Evolutionary conservation across 2,113 vertebrate genomes (phyloP).

Genomic region (Spea bombifrons): DNA sequence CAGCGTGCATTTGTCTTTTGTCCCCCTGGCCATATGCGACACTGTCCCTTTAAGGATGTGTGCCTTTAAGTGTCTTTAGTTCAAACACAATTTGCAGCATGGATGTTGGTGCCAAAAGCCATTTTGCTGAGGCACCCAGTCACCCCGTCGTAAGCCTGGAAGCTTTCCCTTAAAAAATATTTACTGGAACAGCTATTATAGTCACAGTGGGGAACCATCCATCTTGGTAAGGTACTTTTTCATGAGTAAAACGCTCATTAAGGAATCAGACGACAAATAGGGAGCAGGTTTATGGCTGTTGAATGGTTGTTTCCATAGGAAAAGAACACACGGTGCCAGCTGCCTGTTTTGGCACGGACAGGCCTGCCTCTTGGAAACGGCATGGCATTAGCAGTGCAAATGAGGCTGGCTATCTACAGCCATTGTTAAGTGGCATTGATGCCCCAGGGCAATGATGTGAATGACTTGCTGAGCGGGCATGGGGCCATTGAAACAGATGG

Average conservation of each 20-base stretch:
- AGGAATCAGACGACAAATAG: slow-evolving; percentile 48
- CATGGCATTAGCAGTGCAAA: slow-evolving; percentile 48
- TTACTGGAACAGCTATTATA: slow-evolving; percentile 49
- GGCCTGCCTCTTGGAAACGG: slow-evolving; percentile 47
- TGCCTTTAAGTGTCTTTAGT: slow-evolving; percentile 41
- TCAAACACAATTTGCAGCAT: slow-evolving; percentile 39
- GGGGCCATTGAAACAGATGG: slow-evolving; percentile 48
- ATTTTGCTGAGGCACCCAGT: slow-evolving; percentile 43
- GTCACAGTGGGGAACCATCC: slow-evolving; percentile 47
- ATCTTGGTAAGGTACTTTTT: slow-evolving; percentile 49
- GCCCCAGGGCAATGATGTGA: slow-evolving; percentile 49
- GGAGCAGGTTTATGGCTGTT: slow-evolving; percentile 48
- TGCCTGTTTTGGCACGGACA: slow-evolving; percentile 42
- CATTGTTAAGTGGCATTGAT: slow-evolving; percentile 49
- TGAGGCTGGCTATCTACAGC: slow-evolving; percentile 49
- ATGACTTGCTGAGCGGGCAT: slow-evolving; percentile 48
- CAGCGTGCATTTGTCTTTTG: not conserved
- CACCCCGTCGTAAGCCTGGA: slow-evolving; percentile 38
- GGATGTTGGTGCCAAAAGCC: slow-evolving; percentile 43
- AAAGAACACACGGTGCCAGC: slow-evolving; percentile 46
- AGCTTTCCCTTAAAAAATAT: slow-evolving; percentile 50
- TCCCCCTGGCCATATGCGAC: not conserved
- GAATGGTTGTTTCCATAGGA: slow-evolving; percentile 49
- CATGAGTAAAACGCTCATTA: slow-evolving; percentile 50
- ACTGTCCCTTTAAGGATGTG: slow-evolving; percentile 31